Base-by-base conservation (phyloP, 2,888 invertebrate species). In the Aspidiotus destructor region DNA sequence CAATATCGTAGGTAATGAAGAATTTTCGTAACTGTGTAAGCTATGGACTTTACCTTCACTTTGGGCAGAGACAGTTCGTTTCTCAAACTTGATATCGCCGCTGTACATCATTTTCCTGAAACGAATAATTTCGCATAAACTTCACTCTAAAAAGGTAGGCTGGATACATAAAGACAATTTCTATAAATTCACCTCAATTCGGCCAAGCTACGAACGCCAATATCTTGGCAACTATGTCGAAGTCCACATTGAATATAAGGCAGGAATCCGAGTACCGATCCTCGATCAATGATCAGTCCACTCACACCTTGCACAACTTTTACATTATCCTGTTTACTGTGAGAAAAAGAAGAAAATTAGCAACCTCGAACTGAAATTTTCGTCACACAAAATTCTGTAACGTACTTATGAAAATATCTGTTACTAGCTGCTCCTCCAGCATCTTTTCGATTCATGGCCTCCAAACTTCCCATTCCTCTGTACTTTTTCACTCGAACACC, bases 271-370 rank as follows among this genome's bases (percentile, higher is more conserved):
- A 98, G 82, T 48, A 97, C 92, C 28, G 96, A 95, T 40, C 99
- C 99, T 77, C 98, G 97, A 77, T 99, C 99, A 2, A 95, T 93
- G 76, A 99, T 97, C 68, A 93, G 91, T 13, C 99, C 99, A 75
- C 96, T 94, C 0, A 99, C 99, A 62, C 99, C 99, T 78, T 99
- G 99, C 0, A 98, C 98, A 11, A 99, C 97, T 79, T 96, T 89
- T 74, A 99, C 83, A 75, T 55, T 55, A 55, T 55, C 55, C 5
- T 55, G 55, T 7, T 55, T 55, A 16, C 55, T 55, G 16, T 16
- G 7, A 55, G 3, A 15, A 10, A 55, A 15, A 10, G 16, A 55
- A 16, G 5, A 52, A 52, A 13, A 52, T 15, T n/a, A 13, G 5
- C 11, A 55, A 15, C 17, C 2, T 55, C 3, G 55, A n/a, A 55